Evolutionary conservation across 2,113 vertebrate species (phyloP).

Genomic region (Vidua macroura): DNA sequence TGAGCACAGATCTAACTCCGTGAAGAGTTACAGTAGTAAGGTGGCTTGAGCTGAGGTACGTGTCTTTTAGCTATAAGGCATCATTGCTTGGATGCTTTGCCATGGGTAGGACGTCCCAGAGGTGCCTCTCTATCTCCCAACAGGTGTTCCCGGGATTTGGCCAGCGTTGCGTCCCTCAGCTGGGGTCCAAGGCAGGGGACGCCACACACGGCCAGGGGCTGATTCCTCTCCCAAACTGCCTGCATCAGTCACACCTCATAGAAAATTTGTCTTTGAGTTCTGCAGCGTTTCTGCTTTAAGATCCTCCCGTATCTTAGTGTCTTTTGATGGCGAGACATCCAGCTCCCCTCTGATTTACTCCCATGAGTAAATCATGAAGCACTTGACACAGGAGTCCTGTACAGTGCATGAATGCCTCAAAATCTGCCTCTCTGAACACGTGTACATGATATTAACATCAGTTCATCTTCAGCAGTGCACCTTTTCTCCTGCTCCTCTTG

Average conservation of each 20-base stretch:
- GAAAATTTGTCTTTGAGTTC: neutral
- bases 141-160: neutral
- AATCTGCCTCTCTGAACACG: accelerated
- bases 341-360: neutral
- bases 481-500: neutral
- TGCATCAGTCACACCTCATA: neutral
- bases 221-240: too few relatives aligned
- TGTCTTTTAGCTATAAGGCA: neutral
- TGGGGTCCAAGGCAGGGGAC: neutral
- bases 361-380: neutral
- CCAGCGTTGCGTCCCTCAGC: accelerated
- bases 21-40: accelerated
- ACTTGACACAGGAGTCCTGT: neutral
- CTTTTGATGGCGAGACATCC: neutral
- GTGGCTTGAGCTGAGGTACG: neutral
- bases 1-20: accelerated
- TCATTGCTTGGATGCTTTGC: accelerated
- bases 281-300: neutral
- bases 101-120: too few relatives aligned
- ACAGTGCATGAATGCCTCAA: accelerated
- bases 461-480: accelerated
- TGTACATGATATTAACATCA: accelerated
- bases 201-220: accelerated
- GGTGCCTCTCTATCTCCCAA: neutral
- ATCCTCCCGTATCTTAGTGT: neutral